phyloP scores from a whole-genome alignment of 2,113 vertebrate genomes.

The Oncorhynchus kisutch region DNA sequence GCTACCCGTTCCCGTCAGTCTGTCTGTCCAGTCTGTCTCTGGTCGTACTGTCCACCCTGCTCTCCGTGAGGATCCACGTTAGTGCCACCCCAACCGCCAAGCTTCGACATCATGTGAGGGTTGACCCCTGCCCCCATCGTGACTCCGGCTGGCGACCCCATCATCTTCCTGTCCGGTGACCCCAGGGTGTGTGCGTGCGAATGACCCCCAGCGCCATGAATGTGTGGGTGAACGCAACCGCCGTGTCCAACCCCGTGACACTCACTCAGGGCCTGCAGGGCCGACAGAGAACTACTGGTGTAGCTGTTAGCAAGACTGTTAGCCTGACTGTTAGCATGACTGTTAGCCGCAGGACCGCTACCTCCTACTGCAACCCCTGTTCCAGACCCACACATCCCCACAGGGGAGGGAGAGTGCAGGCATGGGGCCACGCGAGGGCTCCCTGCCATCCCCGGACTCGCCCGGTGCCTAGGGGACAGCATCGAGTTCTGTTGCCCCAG shows the following conservation, averaged over 20 bases:
- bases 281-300: slow-evolving; percentile 94
- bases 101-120: slow-evolving; percentile 86
- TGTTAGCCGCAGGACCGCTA: slow-evolving; percentile 82
- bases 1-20: too few relatives aligned
- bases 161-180: slow-evolving; percentile 93
- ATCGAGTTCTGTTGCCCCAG: slow-evolving; percentile 91
- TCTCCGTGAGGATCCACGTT: slow-evolving; percentile 82
- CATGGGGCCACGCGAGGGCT: slow-evolving; percentile 92
- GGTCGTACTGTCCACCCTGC: slow-evolving; percentile 72
- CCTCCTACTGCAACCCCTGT: slow-evolving; percentile 49
- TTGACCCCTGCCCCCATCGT: slow-evolving; percentile 68
- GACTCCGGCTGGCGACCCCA: slow-evolving; percentile 85
- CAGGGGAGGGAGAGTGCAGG: slow-evolving; percentile 90
- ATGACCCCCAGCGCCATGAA: background rate
- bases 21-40: slow-evolving; percentile 69
- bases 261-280: slow-evolving; percentile 96
- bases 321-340: slow-evolving; percentile 85
- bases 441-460: slow-evolving; percentile 89
- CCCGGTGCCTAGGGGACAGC: slow-evolving; percentile 93
- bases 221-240: slow-evolving; percentile 59
- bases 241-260: slow-evolving; percentile 88
- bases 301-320: slow-evolving; percentile 91
- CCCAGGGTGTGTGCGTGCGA: slow-evolving; percentile 78
- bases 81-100: slow-evolving; percentile 72
- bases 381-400: slow-evolving; percentile 71